A percentile compares a stretch with the other conserved stretches of the same genome.
phyloP scores from a whole-genome alignment of 2,797 vertebrate species.

The Myotis pilosus region DNA sequence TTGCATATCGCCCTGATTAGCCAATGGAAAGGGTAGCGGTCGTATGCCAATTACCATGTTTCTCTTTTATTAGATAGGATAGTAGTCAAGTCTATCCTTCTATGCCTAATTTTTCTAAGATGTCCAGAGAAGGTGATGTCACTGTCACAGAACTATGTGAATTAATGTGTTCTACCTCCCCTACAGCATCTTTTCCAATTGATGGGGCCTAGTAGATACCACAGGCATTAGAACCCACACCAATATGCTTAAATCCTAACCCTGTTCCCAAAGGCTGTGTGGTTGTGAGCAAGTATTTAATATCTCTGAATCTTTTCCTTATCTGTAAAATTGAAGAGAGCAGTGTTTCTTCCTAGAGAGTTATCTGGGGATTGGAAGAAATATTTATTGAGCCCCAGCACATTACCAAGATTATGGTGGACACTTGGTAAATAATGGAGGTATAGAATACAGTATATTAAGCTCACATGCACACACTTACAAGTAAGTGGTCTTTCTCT shows the following conservation, averaged over 20 bases:
- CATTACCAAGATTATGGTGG: too few species aligned
- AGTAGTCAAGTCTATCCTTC: not conserved
- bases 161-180: not conserved
- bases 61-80: not conserved
- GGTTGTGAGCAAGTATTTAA: not conserved
- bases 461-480: accelerated
- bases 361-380: not conserved
- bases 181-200: not conserved
- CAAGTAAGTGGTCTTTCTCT: not conserved
- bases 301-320: not conserved
- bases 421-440: not conserved
- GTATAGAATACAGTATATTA: not conserved
- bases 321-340: not conserved
- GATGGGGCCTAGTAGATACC: not conserved
- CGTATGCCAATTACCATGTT: too few species aligned
- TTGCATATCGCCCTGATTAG: too few species aligned
- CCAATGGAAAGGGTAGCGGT: too few species aligned
- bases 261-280: not conserved
- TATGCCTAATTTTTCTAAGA: not conserved
- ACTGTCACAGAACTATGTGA: not conserved
- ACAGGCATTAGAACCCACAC: accelerated
- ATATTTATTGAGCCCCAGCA: not conserved
- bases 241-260: not conserved
- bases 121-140: not conserved
- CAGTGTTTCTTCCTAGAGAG: not conserved